Evolutionary conservation across 2,113 vertebrate species (phyloP), one percentile per base, ranked within the genome.

Genomic region (Indri indri): DNA sequence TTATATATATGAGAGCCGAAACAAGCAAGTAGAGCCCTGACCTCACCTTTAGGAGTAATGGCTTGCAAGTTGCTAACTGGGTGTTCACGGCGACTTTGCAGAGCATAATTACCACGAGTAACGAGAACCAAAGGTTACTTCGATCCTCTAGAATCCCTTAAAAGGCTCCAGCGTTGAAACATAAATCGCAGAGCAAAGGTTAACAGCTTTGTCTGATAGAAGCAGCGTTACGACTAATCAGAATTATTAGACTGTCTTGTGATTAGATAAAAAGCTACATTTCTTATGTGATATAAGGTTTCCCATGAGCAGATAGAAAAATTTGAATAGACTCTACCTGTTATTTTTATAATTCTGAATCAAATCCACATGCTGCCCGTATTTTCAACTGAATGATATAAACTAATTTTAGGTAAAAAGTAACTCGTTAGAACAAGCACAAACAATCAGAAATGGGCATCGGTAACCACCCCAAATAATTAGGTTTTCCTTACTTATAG

Each of bases 401-500:
- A 70, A 54, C 34, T 17, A 16, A 52, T 50, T 65, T 89, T 81
- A 74, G 5, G 22, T 66, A 68, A 84, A n/a, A 40, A 83, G 25
- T 40, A 81, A 54, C 1, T 92, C 0, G 1, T 71, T 96, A 70
- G 80, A 91, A 73, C 20, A 94, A 96, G 61, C 22, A 45, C 94
- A 37, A 94, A 50, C 17, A 88, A n/a, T 68, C 90, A 82, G 89
- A 93, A 88, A 52, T 2, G 63, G 47, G 82, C 95, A 88, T 76
- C 57, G 52, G n/a, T 63, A 95, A 81, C 25, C 34, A 76, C 14
- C 32, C 45, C 83, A 81, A 94, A 65, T 32, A 66, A 76, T 71
- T 81, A 37, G 37, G 92, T 47, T 74, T 97, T 80, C 90, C 99
- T 99, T 98, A 99, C 99, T 99, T 99, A 99, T 99, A 99, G 92